Conservation (phyloP, 35 echinoderm and acorn worm genomes). For the Ophioderma brevispina region DNA sequence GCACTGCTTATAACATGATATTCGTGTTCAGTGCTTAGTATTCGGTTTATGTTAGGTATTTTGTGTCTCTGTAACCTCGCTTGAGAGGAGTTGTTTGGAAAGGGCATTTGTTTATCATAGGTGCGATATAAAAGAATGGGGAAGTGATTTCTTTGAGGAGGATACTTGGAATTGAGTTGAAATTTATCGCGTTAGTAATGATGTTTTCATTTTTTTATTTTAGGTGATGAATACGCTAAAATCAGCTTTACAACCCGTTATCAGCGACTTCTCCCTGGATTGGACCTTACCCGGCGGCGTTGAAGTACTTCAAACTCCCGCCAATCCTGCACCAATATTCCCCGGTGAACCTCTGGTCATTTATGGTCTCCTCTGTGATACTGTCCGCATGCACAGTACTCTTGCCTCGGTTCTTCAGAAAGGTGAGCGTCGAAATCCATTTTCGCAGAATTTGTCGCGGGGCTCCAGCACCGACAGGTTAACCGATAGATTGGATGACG, state of each 20-base stretch:
- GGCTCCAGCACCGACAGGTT: conserved; percentile 58
- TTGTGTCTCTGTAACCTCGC: no score
- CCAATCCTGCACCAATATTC: conserved; percentile 55
- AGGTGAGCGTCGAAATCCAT: conserved; percentile 60
- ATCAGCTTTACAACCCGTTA: conserved; percentile 72
- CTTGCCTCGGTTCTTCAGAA: conserved; percentile 76
- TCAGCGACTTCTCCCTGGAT: conserved; percentile 80
- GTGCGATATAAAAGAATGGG: no score
- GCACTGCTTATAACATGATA: no score
- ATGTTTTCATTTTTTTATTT: background rate
- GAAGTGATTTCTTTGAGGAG: no score
- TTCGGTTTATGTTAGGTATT: no score
- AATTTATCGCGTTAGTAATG: background rate
- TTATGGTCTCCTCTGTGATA: conserved; percentile 87
- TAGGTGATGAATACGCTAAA: conserved; percentile 82
- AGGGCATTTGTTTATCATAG: no score
- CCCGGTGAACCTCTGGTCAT: conserved; percentile 88
- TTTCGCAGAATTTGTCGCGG: conserved; percentile 60
- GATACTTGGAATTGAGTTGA: no score
- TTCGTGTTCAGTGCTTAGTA: no score
- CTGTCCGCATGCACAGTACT: conserved; percentile 79
- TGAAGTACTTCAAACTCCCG: conserved; percentile 76
- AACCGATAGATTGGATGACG: conserved; percentile 34
- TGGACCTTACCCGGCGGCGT: conserved; percentile 88
- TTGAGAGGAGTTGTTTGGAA: no score